Conservation (phyloP, 2,113 vertebrate species). For the Oostethus manadensis region DNA sequence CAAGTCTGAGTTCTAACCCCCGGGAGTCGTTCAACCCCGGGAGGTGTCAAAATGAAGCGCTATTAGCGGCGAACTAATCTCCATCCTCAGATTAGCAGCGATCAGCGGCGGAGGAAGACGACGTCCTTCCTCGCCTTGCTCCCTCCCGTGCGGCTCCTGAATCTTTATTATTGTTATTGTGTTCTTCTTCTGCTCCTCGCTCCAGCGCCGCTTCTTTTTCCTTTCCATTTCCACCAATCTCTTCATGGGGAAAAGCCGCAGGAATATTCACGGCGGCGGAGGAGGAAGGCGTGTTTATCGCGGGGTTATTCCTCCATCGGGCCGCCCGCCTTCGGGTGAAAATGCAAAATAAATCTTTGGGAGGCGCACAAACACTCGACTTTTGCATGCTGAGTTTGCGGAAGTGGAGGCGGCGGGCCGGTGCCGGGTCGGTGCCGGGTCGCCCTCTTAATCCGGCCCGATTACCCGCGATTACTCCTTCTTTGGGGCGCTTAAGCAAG, state of each 20-base stretch:
- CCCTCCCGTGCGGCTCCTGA: not conserved
- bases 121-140: constrained; percentile 6
- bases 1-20: constrained; percentile 1
- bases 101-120: constrained; percentile 27
- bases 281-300: constrained; percentile 11
- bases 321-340: not conserved
- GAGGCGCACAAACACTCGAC: constrained; percentile 13
- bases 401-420: not conserved
- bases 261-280: constrained; percentile 17
- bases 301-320: constrained; percentile 6
- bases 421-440: constrained; percentile 18
- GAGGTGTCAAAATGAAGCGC: constrained; percentile 26
- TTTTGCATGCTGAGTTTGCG: constrained; percentile 37
- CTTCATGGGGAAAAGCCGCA: constrained; percentile 22
- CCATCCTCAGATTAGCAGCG: constrained; percentile 30
- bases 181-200: not conserved
- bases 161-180: not conserved
- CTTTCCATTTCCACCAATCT: constrained; percentile 9
- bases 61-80: constrained; percentile 35
- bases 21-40: constrained; percentile 17
- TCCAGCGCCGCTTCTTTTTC: not conserved
- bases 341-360: not conserved
- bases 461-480: constrained; percentile 27
- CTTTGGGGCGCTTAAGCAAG: constrained; percentile 15
- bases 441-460: constrained; percentile 29